These are phyloP conservation scores for Lithophane ornitopus DNA, from an alignment of 2,888 invertebrate genomes.

Conservation along the genomic window DNA sequence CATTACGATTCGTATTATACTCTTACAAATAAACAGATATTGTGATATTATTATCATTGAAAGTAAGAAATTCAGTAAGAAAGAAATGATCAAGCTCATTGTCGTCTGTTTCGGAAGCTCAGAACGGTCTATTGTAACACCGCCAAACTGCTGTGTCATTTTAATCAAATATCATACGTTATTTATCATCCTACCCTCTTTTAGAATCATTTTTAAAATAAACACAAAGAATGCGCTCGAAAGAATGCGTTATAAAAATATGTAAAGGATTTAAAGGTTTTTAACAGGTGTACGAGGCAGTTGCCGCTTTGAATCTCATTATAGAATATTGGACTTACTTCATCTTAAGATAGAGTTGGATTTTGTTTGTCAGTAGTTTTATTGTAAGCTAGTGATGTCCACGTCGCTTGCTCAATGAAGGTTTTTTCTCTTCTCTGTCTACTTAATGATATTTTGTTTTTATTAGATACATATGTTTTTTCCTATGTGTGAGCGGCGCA, in stretches of 20 bases:
- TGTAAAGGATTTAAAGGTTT: conserved; percentile 85
- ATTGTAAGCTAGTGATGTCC: conserved; percentile 66
- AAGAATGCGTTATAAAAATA: conserved; percentile 88
- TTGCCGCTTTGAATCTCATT: conserved; percentile 57
- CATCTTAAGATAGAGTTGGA: conserved; percentile 20
- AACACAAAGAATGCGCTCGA: conserved; percentile 81
- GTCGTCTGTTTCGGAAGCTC: conserved; percentile 77
- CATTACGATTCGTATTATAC: conserved; percentile 63
- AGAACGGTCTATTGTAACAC: conserved; percentile 67
- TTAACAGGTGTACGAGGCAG: conserved; percentile 85
- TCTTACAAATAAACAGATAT: conserved; percentile 52
- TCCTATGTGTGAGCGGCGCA: conserved; percentile 81
- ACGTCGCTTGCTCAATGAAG: conserved; percentile 85
- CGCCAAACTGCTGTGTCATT: conserved; percentile 80
- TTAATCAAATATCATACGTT: conserved; percentile 81
- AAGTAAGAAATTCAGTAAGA: conserved; percentile 73
- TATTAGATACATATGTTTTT: conserved; percentile 86
- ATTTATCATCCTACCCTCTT: conserved; percentile 79
- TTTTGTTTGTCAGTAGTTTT: conserved; percentile 37
- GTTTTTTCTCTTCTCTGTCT: conserved; percentile 74
- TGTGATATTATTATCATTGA: conserved; percentile 53
- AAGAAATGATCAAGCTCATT: conserved; percentile 72
- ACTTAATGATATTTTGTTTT: conserved; percentile 89
- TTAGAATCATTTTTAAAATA: conserved; percentile 77
- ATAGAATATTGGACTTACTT: conserved; percentile 46